These are phyloP conservation scores for Grammomys surdaster DNA, from an alignment of 2,113 vertebrate species.

Conservation along the genomic window DNA sequence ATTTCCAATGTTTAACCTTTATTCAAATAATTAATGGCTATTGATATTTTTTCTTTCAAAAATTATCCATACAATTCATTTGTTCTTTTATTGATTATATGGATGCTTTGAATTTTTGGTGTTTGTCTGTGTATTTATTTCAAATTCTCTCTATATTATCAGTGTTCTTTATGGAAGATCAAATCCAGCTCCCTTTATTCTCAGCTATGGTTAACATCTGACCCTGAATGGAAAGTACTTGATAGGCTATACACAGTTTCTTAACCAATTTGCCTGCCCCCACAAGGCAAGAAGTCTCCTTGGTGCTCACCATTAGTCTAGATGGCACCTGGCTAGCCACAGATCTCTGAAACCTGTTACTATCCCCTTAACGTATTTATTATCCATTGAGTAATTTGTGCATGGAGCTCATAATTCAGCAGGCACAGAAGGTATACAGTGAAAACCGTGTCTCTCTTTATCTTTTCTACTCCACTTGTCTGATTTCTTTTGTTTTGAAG, in stretches of 20 bases:
- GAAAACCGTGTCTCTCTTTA: neutral
- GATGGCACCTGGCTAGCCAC: neutral
- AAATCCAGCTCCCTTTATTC: neutral
- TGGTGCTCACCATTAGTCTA: neutral
- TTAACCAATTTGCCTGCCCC: fast-evolving
- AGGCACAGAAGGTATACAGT: neutral
- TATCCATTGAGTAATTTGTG: neutral
- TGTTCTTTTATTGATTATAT: neutral
- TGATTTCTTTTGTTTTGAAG: constrained; percentile 2
- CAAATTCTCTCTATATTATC: neutral
- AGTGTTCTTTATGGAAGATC: neutral
- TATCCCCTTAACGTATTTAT: neutral
- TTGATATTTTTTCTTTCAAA: neutral
- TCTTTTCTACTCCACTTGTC: neutral
- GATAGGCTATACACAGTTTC: too few species aligned
- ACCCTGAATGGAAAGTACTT: neutral
- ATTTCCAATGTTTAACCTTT: neutral
- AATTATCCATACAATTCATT: neutral
- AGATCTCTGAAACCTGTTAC: neutral
- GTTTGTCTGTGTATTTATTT: neutral
- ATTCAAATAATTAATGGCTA: neutral
- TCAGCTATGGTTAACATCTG: neutral
- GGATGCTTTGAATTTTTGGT: neutral
- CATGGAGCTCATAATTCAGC: neutral
- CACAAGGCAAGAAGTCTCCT: neutral